Conservation (phyloP, 2,888 invertebrate genomes). For the Drosophila infuscata region DNA sequence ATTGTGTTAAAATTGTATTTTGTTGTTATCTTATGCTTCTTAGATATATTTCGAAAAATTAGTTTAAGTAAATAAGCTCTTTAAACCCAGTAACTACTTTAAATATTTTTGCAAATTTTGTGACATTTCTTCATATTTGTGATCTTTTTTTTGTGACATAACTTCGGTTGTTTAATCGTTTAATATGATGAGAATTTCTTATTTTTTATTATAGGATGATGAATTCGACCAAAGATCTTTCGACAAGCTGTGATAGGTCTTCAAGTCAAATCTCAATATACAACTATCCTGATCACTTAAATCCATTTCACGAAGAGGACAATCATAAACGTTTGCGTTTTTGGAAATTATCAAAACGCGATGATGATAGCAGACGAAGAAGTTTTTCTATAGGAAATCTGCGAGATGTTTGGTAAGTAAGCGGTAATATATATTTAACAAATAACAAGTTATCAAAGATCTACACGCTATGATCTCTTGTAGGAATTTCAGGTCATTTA, state of each 20-base stretch:
- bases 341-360: slow-evolving; percentile 86
- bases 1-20: not conserved
- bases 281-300: slow-evolving; percentile 91
- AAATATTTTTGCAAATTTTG: not conserved
- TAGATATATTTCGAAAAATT: not conserved
- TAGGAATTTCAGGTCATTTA: slow-evolving; percentile 84
- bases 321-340: slow-evolving; percentile 88
- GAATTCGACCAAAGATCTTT: slow-evolving; percentile 67
- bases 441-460: not conserved
- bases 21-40: not conserved
- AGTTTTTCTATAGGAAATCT: slow-evolving; percentile 88
- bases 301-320: slow-evolving; percentile 90
- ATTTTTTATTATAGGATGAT: slow-evolving; percentile 21
- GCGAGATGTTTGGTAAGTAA: slow-evolving; percentile 88
- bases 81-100: not conserved
- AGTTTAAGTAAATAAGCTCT: not conserved
- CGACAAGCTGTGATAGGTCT: slow-evolving; percentile 75
- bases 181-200: not conserved
- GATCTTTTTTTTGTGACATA: not conserved
- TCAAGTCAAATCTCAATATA: slow-evolving; percentile 86
- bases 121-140: not conserved
- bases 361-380: slow-evolving; percentile 83
- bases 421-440: not conserved
- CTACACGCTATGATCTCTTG: not conserved
- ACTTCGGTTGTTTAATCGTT: not conserved